Conservation (phyloP, 2,797 vertebrate genomes). For the Lacerta agilis region DNA sequence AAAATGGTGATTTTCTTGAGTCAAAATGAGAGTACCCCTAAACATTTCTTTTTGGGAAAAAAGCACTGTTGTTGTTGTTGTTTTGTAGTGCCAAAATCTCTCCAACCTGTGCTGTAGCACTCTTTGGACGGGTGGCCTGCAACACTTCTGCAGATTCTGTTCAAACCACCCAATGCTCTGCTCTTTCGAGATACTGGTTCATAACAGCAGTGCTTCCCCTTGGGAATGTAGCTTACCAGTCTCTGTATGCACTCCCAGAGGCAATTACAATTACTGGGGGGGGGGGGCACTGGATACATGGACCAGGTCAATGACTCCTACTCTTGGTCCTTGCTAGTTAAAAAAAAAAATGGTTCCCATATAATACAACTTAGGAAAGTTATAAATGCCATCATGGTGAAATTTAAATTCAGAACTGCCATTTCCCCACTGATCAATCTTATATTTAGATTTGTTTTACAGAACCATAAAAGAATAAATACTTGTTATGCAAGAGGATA, state of each 20-base stretch:
- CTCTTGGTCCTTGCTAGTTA: background rate
- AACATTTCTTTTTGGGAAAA: no score
- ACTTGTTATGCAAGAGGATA: background rate
- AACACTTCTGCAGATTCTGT: background rate
- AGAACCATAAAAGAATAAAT: background rate
- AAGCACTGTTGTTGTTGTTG: no score
- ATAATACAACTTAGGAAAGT: background rate
- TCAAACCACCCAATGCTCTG: no score
- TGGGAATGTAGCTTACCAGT: background rate
- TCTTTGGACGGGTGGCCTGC: background rate
- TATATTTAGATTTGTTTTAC: background rate
- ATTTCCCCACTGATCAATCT: background rate
- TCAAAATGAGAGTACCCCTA: no score
- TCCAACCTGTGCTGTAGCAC: background rate
- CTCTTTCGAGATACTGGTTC: background rate
- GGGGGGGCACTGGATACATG: background rate
- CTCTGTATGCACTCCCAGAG: background rate
- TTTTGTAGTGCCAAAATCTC: background rate
- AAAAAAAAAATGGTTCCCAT: background rate
- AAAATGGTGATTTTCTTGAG: no score
- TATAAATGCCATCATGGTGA: background rate
- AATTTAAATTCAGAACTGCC: background rate
- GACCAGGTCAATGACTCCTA: background rate
- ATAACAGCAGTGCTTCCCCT: no score
- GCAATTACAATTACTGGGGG: background rate